Evolutionary conservation across 2,113 vertebrate genomes (phyloP), one percentile per base, ranked within the genome.

Genomic region (Megaptera novaeangliae): DNA sequence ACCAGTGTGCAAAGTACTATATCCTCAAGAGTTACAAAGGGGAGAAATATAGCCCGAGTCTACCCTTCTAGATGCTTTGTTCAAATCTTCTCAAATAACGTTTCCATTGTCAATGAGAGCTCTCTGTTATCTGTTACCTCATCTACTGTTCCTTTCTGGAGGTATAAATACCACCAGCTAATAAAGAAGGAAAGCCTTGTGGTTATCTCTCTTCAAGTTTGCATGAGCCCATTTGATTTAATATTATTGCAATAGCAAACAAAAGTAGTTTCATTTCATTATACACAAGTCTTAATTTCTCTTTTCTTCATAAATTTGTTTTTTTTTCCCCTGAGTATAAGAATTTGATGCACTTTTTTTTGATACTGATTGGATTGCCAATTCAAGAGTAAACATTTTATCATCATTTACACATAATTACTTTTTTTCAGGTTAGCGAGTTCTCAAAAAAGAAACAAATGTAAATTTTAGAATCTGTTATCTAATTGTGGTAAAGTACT

Each of bases 321-420:
- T 52, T 63, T 63, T 72, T 86, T 20, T 44, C 46, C 77, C 57
- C 29, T 34, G 46, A 88, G 39, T 44, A 21, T 41, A 41, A 74
- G 7, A 89, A 94, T 92, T 78, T 91, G 68, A 87, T 49, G 27
- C 15, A 41, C 31, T 74, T 93, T 41, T 41, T 95, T 94, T 92
- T 82, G 52, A 75, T 36, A 63, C 29, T 74, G n/a, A 91, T 69
- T 85, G 44, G 15, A 63, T 69, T 85, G 39, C 66, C 21, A 80
- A 34, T 75, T 92, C 12, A 95, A 86, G 36, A 69, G 39, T 55
- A 97, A 94, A 44, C 20, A 66, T 74, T 96, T 83, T 77, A 46
- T 68, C 78, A 80, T 59, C 64, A 75, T 85, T 55, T 75, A 84
- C 5, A 77, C 34, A 77, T 49, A 75, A 61, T 75, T 91, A 89